Base-by-base conservation (phyloP, 2,113 vertebrate genomes). In the Phrynosoma blainvillii region DNA sequence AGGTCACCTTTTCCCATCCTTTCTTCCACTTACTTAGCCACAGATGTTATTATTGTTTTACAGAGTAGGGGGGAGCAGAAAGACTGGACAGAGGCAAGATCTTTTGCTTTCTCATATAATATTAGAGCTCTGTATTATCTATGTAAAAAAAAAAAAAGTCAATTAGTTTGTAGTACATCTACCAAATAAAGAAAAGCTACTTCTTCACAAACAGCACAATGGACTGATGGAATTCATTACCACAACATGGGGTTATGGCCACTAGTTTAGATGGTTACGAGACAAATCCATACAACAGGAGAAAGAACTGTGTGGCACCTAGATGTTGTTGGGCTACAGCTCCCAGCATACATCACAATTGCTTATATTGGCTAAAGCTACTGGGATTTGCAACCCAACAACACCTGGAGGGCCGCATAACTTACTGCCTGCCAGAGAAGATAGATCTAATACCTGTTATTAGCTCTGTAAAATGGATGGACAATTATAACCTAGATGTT, bases 1-100 rank as follows among this genome's bases (percentile, higher is more conserved):
- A 95, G 90, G 90, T 94, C 94, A 93, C 81, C 79, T 93, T 96
- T 91, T 80, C 4, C 5, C 88, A 91, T 91, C 81, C 21, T 92
- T 90, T 90, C 68, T 7, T 81, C 80, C 82, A 23, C 75, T 93
- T 88, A 66, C 70, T 82, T 90, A 89, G 91, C 74, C 70, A 82
- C 32, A 74, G 86, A 54, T 86, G 89, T 89, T 88, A 54, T 85
- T 91, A 54, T 85, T 91, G 77, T 12, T 42, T 8, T 42, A 3
- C 62, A 9, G 12, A 77, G 2, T 6, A 59, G 79, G 16, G 16
- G 2, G 59, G 3, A 23, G 13, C 23, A 10, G 65, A 52, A 21
- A n/a, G 21, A 5, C 8, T n/a, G 54, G 79, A 25, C 3, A 52
- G 32, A 30, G 11, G 66, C 6, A 25, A 23, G 32, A 18, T 10